phyloP scores from a whole-genome alignment of 2,888 invertebrate genomes.

The Tenthredo scrophulariae region DNA sequence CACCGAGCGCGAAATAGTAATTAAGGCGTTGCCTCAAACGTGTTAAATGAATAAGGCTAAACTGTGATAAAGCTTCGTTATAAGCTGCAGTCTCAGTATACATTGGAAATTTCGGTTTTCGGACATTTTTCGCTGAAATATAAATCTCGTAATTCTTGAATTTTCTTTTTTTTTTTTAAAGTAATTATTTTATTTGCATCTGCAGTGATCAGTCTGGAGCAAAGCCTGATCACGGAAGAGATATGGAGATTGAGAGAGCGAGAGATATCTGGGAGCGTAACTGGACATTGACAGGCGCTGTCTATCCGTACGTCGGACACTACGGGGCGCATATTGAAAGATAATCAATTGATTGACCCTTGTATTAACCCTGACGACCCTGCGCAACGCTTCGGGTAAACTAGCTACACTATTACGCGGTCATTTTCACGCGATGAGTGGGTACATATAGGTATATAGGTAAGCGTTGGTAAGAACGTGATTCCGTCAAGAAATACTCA shows the following conservation, averaged over 20 bases:
- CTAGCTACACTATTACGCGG: not conserved
- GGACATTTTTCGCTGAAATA: too few relatives aligned
- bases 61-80: not conserved
- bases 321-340: slow-evolving; percentile 50
- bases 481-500: not conserved
- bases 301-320: slow-evolving; percentile 33
- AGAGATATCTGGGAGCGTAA: not conserved
- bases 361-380: slow-evolving; percentile 48
- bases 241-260: not conserved
- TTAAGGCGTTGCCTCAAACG: slow-evolving; percentile 9
- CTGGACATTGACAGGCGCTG: slow-evolving; percentile 49
- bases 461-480: not conserved
- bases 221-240: not conserved
- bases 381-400: slow-evolving; percentile 10
- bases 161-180: too few relatives aligned
- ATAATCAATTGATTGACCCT: slow-evolving; percentile 51
- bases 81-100: not conserved
- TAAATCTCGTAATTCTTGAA: too few relatives aligned
- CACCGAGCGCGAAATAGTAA: slow-evolving; percentile 48
- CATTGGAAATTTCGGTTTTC: too few relatives aligned
- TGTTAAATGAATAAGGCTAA: not conserved
- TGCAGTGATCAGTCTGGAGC: not conserved
- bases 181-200: not conserved
- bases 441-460: not conserved
- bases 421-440: not conserved